Evolutionary conservation across 2,888 invertebrate genomes (phyloP), one percentile per base, ranked within the genome.

Genomic region (Idaea biselata): DNA sequence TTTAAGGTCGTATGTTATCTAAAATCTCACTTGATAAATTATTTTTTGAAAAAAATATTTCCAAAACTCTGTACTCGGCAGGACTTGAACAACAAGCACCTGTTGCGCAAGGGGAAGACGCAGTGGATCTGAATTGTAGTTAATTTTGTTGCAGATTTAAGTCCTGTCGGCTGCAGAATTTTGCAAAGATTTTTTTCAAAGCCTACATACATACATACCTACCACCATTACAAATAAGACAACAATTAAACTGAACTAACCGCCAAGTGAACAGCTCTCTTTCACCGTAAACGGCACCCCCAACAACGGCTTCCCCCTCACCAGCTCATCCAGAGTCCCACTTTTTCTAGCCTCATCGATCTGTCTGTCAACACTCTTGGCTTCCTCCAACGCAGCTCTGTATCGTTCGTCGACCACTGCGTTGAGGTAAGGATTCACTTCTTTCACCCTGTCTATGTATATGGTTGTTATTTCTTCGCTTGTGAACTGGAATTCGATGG

Each of bases 231-330:
- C n/a, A 56, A 56, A 7, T 18, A 18, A 18, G 7, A 8, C 56
- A 56, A 17, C 2, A 56, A 56, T 14, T 18, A 6, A 59, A 53
- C 14, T 53, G n/a, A 1, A 44, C 84, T 81, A 17, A 96, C 97
- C 97, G 88, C 94, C 93, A 0, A 97, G 88, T 0, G 94, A 94
- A 74, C 97, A 96, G 72, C 96, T 95, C 82, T 97, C 97, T 80
- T 97, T 97, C 0, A 96, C 94, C 2, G 97, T 96, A 58, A 97
- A 93, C 0, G 97, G 97, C 17, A 97, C 94, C 0, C 97, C 97
- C 0, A 97, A 88, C 61, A 97, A 86, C 0, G 97, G 97, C 68
- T 94, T 93, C 17, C 93, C 87, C 2, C 79, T 80, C 0, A 89
- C 81, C 58, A 94, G 77, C 57, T 88, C 83, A 0, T 89, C 87